Base-by-base conservation (phyloP, 2,888 invertebrate genomes). In the Scelioninae gen. 1 region DNA sequence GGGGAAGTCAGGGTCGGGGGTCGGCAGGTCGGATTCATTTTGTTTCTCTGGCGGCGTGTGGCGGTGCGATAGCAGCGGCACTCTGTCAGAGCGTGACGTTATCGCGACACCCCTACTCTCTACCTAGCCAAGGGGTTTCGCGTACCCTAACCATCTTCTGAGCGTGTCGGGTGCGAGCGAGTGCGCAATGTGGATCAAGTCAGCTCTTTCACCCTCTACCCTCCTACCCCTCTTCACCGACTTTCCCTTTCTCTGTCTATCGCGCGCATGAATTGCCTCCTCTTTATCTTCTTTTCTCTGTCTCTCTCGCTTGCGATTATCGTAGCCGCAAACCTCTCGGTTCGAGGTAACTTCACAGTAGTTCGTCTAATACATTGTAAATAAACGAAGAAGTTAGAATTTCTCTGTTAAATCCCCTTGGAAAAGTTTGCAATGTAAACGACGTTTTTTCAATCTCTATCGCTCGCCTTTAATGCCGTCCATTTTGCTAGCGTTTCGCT, bases 1-100 rank as follows among this genome's bases (percentile, higher is more conserved):
- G 72, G 75, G 84, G 85, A 65, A 74, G 82, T 74, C 45, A 31
- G 58, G 79, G 79, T 79, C 79, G 79, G 85, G 81, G 88, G 90
- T 85, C 86, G 88, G 84, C 86, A 87, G 91, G 89, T 90, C 90
- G 91, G 90, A 92, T 92, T 93, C 93, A 93, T 93, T 93, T 93
- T 93, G 93, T 92, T 92, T 93, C 93, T 93, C 93, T 92, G 92
- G 88, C 93, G 92, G 93, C 93, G 93, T 93, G 93, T 92, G 92
- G 91, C 92, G 91, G 91, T 89, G 92, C 93, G 93, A 93, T 93
- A 93, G 93, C 93, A 91, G 92, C 91, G 92, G 93, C 93, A 93
- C 93, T 93, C 93, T 93, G 93, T 93, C 93, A 93, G 92, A 93
- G 88, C 93, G 92, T 93, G 93, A 93, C 93, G 93, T 93, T 93